These are phyloP conservation scores for Melangyna quadrimaculata DNA, from an alignment of 2,888 invertebrate genomes.

Conservation along the genomic window DNA sequence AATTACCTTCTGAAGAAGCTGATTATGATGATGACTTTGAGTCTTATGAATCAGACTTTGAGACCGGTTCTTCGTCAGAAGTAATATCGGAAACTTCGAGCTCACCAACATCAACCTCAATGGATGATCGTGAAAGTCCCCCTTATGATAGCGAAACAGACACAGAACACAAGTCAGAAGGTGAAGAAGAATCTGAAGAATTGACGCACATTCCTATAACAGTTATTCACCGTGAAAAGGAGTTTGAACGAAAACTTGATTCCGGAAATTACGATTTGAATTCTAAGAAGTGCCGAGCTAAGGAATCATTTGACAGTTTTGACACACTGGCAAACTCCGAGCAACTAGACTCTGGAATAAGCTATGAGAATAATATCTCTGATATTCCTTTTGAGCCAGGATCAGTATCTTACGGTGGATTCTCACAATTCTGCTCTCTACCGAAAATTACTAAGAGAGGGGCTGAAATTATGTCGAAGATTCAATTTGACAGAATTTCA, in stretches of 20 bases:
- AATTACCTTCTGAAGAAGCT: slow-evolving; percentile 20
- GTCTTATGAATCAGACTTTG: slow-evolving; percentile 81
- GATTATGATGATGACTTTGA: slow-evolving; percentile 84
- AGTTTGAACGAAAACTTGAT: slow-evolving; percentile 83
- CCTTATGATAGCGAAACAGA: slow-evolving; percentile 17
- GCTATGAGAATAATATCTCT: slow-evolving; percentile 73
- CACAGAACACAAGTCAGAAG: slow-evolving; percentile 30
- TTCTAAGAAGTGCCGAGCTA: slow-evolving; percentile 67
- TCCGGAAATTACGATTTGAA: slow-evolving; percentile 84
- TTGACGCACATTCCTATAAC: slow-evolving; percentile 78
- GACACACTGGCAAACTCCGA: slow-evolving; percentile 77
- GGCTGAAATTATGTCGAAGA: slow-evolving; percentile 85
- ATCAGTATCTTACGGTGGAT: slow-evolving; percentile 75
- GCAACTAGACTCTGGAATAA: slow-evolving; percentile 80
- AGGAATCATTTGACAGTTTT: slow-evolving; percentile 75
- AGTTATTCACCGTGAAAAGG: slow-evolving; percentile 79
- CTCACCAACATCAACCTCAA: neutral
- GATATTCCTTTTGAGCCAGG: slow-evolving; percentile 26
- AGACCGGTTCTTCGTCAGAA: slow-evolving; percentile 76
- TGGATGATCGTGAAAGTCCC: slow-evolving; percentile 9
- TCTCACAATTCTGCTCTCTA: slow-evolving; percentile 73
- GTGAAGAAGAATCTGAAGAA: slow-evolving; percentile 77
- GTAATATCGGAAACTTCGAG: slow-evolving; percentile 33
- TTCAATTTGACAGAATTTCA: slow-evolving; percentile 85
- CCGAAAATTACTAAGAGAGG: slow-evolving; percentile 82